Evolutionary conservation across 1,140 invertebrate genomes (phyloP).

Genomic region (Cryptotermes secundus): DNA sequence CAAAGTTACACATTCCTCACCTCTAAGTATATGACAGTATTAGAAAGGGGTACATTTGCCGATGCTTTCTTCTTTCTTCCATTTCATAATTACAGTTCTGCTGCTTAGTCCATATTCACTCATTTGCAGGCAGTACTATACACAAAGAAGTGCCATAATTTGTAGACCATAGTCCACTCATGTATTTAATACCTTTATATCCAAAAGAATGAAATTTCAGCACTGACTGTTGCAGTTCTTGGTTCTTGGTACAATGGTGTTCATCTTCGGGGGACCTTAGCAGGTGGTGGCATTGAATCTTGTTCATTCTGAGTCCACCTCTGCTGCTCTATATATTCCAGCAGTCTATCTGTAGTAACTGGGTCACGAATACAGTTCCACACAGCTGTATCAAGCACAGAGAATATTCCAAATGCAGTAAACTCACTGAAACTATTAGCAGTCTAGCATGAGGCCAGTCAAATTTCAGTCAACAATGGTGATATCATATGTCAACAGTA

Average conservation of each 20-base stretch:
- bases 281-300: slow-evolving; percentile 62
- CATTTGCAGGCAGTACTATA: slow-evolving; percentile 4
- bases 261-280: slow-evolving; percentile 26
- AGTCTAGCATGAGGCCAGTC: too few species aligned
- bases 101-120: background rate
- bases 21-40: background rate
- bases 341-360: slow-evolving; percentile 75
- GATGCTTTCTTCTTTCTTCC: background rate
- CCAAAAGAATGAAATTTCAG: background rate
- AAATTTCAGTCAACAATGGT: too few species aligned
- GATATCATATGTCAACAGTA: too few species aligned
- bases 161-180: background rate
- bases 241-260: background rate
- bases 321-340: slow-evolving; percentile 69
- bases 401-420: too few species aligned
- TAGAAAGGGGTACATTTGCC: background rate
- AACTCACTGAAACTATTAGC: too few species aligned
- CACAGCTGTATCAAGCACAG: slow-evolving; percentile 58
- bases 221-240: background rate
- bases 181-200: background rate
- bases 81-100: background rate
- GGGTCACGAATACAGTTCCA: slow-evolving; percentile 71
- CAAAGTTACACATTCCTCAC: background rate
- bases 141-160: background rate
- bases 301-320: slow-evolving; percentile 59